Percentiles rank a stretch among this genome's conserved stretches.
phyloP scores from a whole-genome alignment of 2,888 invertebrate species.

The Anoplius nigerrimus region DNA sequence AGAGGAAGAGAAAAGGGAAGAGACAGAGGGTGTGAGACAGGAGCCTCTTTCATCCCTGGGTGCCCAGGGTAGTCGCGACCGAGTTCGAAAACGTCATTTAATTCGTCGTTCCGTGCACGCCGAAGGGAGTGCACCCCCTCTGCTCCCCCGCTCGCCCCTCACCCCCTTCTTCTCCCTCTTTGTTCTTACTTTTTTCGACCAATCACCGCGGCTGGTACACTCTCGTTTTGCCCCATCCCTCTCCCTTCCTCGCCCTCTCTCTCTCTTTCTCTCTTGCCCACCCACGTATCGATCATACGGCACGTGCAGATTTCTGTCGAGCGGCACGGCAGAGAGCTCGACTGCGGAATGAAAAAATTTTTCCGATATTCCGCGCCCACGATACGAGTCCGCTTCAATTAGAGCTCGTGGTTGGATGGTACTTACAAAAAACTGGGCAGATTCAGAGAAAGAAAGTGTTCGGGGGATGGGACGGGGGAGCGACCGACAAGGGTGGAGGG shows the following conservation, averaged over 20 bases:
- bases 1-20: constrained; percentile 16
- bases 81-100: constrained; percentile 57
- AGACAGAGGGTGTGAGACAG: not conserved
- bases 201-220: constrained; percentile 45
- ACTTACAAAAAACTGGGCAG: constrained; percentile 37
- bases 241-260: not conserved
- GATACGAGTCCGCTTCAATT: constrained; percentile 56
- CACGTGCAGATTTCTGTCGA: constrained; percentile 44
- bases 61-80: constrained; percentile 36
- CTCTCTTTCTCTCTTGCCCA: constrained; percentile 16
- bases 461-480: constrained; percentile 2
- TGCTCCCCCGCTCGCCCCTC: constrained; percentile 28
- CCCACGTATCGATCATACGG: constrained; percentile 50
- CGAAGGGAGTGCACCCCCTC: not conserved
- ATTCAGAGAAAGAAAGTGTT: constrained; percentile 9
- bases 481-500: not conserved
- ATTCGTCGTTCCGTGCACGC: constrained; percentile 46
- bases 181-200: constrained; percentile 39
- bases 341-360: constrained; percentile 40
- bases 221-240: constrained; percentile 9
- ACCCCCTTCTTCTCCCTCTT: constrained; percentile 36
- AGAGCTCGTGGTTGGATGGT: constrained; percentile 58
- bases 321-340: not conserved
- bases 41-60: constrained; percentile 43
- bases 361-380: constrained; percentile 42